A percentile compares a stretch with the other conserved stretches of the same genome.
These are phyloP conservation scores for Alcis repandata DNA, from an alignment of 2,888 invertebrate genomes.

Conservation along the genomic window DNA sequence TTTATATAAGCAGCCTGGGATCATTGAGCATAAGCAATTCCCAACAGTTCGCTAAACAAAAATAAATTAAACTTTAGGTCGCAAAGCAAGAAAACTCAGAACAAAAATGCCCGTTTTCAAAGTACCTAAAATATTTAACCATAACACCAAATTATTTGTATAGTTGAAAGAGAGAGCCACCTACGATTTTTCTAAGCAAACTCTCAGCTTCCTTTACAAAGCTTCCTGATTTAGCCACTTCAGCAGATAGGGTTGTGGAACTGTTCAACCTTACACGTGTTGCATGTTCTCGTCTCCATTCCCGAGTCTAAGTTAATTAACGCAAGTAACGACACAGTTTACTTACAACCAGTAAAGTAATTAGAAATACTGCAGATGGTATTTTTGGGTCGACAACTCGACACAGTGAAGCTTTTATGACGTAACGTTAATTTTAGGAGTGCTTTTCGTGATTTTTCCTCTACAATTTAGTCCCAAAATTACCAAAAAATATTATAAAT, in stretches of 20 bases:
- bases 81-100: constrained; percentile 6
- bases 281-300: constrained; percentile 60
- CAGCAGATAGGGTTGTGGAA: background rate
- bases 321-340: constrained; percentile 53
- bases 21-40: no score
- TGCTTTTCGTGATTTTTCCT: no score
- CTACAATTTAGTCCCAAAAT: no score
- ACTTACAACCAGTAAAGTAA: background rate
- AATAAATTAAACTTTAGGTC: background rate
- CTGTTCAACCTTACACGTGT: constrained; percentile 38
- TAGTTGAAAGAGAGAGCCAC: background rate
- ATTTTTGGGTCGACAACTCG: background rate
- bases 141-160: constrained; percentile 15
- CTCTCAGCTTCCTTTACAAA: no score
- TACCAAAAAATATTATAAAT: no score
- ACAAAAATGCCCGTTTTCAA: constrained; percentile 9
- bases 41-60: background rate
- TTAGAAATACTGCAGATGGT: background rate
- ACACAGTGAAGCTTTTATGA: background rate
- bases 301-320: constrained; percentile 63
- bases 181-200: background rate
- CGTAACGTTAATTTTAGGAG: no score
- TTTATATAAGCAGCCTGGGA: no score
- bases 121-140: constrained; percentile 18
- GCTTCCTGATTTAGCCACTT: background rate